phyloP scores from a whole-genome alignment of 2,888 invertebrate genomes.

The Protophormia terraenovae region DNA sequence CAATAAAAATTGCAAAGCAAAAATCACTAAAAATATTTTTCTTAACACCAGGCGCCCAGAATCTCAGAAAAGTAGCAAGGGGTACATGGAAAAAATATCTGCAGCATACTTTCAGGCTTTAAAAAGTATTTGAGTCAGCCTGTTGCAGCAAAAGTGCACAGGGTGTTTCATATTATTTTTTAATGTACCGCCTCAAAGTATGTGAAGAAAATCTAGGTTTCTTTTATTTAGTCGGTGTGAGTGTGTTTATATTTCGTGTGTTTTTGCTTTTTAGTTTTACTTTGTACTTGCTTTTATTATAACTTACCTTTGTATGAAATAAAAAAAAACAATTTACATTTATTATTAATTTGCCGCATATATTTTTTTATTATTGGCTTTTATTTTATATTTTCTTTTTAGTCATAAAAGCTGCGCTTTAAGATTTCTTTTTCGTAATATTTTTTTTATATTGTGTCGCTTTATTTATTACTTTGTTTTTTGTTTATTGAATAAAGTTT shows the following conservation, averaged over 20 bases:
- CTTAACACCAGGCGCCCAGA: too few species aligned
- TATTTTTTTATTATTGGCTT: constrained; percentile 36
- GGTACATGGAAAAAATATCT: too few species aligned
- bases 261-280: background rate
- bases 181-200: background rate
- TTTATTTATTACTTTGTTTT: constrained; percentile 46
- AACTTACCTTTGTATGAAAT: background rate
- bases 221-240: too few species aligned
- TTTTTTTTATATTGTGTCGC: constrained; percentile 44
- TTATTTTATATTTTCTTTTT: constrained; percentile 34
- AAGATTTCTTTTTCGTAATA: constrained; percentile 24
- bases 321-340: background rate
- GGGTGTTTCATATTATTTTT: too few species aligned
- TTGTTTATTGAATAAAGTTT: constrained; percentile 42
- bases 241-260: too few species aligned
- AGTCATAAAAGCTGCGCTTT: constrained; percentile 63
- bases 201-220: background rate
- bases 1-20: too few species aligned
- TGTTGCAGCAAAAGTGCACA: too few species aligned
- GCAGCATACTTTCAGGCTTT: too few species aligned
- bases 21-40: too few species aligned
- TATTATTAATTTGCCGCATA: constrained; percentile 43
- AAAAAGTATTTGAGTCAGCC: too few species aligned
- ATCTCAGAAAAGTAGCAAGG: too few species aligned
- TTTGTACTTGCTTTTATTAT: background rate